Evolutionary conservation across 2,888 invertebrate genomes (phyloP), one percentile per base, ranked within the genome.

Genomic region (Mythimna lalbum): DNA sequence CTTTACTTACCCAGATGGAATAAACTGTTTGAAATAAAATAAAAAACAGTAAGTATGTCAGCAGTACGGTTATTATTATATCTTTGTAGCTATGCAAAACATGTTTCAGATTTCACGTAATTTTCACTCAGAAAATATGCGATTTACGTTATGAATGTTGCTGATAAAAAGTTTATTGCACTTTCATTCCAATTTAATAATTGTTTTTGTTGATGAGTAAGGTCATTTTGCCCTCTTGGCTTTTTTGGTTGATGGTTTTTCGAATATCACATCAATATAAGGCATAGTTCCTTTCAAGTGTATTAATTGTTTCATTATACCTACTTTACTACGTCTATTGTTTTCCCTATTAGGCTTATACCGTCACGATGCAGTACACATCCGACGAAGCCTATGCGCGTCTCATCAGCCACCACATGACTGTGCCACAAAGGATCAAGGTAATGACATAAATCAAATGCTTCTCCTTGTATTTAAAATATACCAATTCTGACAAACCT

Each of bases 381-480:
- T 91, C 95, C 27, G 96, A 96, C 72, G 96, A 96, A 90, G 94
- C 95, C 56, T 96, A 95, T 82, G 90, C 95, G 79, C 92, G 96
- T 81, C 94, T 95, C 70, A 95, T 96, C 87, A 96, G 95, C 89
- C 95, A 96, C 85, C 95, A 95, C 77, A 96, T 95, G 96, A 96
- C 96, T 78, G 96, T 95, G 73, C 95, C 96, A 69, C 96, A 96
- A 89, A 92, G 96, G 82, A 96, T 96, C 77, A 95, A 96, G 95
- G 96, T 95, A 90, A 77, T 61, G 9, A 43, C 23, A 57, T 47
- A 5, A 39, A 21, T 50, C 1, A 43, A 21, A 5, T 9, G 31
- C n/a, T 55, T 47, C 14, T 27, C 9, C n/a, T n/a, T 31, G 0
- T 17, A 7, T 4, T 14, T 14, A 36, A 39, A n/a, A 36, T 31